Percentiles rank a stretch among this genome's conserved stretches.
phyloP scores from a whole-genome alignment of 2,113 vertebrate species.

The Marmota monax region DNA sequence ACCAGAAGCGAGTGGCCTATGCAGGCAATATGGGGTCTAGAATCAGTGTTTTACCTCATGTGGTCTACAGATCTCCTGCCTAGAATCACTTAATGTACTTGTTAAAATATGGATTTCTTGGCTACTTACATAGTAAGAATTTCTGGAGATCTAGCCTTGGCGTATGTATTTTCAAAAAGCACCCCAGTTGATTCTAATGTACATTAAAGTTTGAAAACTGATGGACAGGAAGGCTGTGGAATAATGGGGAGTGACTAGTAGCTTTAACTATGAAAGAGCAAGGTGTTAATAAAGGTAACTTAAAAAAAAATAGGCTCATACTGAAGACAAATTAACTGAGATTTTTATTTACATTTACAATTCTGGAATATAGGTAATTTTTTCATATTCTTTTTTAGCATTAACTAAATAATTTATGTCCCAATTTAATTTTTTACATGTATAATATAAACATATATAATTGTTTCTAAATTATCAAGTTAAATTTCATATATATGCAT shows the following conservation, averaged over 20 bases:
- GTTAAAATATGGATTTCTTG: background rate
- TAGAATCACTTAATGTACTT: background rate
- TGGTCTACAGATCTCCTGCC: background rate
- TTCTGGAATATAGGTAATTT: background rate
- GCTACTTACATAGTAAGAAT: background rate
- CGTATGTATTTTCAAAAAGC: background rate
- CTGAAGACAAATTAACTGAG: constrained; percentile 2
- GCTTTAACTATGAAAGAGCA: background rate
- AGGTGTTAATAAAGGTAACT: background rate
- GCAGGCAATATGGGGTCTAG: background rate
- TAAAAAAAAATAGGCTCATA: background rate
- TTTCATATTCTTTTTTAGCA: constrained; percentile 22
- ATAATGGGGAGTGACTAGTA: background rate
- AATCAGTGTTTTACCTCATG: background rate
- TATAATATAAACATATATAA: no score
- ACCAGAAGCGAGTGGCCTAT: background rate
- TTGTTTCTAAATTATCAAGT: no score
- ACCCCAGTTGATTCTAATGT: background rate
- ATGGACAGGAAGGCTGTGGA: background rate
- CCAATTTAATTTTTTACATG: no score
- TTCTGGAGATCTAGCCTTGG: background rate
- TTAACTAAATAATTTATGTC: background rate
- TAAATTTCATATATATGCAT: no score
- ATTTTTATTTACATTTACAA: constrained; percentile 5
- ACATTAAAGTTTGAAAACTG: background rate